These are phyloP conservation scores for Carollia perspicillata DNA, from an alignment of 2,113 vertebrate species.

Conservation along the genomic window DNA sequence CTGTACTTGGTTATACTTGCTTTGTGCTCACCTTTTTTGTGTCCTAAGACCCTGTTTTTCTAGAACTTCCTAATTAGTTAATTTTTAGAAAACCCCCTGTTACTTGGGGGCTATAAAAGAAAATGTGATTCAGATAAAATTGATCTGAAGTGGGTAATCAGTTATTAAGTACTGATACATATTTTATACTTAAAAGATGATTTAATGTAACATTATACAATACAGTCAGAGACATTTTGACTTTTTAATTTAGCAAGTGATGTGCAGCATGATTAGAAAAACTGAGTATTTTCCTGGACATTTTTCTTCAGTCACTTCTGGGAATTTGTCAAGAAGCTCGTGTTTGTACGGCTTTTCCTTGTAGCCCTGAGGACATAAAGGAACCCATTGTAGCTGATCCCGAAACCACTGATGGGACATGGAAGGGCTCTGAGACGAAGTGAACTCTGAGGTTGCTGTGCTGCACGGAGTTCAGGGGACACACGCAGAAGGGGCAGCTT, in stretches of 20 bases:
- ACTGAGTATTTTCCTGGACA: not conserved
- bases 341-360: not conserved
- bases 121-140: conserved; percentile 13
- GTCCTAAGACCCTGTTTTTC: not conserved
- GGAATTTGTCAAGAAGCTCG: not conserved
- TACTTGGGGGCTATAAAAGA: not conserved
- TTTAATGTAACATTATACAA: not conserved
- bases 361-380: not conserved
- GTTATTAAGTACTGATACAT: not conserved
- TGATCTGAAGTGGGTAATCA: not conserved
- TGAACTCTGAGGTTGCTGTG: not conserved
- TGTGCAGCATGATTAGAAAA: not conserved
- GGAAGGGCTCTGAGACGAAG: not conserved
- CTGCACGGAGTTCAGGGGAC: not conserved
- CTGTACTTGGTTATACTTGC: not conserved
- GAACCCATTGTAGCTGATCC: not conserved
- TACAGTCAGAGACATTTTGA: not conserved
- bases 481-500: not conserved
- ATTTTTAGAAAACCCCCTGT: not conserved
- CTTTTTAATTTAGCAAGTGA: conserved; percentile 15
- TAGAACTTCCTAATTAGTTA: not conserved
- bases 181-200: not conserved
- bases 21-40: not conserved
- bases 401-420: not conserved
- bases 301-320: not conserved